These are phyloP conservation scores for Natrix natrix DNA, from an alignment of 2,797 vertebrate species.

Conservation along the genomic window DNA sequence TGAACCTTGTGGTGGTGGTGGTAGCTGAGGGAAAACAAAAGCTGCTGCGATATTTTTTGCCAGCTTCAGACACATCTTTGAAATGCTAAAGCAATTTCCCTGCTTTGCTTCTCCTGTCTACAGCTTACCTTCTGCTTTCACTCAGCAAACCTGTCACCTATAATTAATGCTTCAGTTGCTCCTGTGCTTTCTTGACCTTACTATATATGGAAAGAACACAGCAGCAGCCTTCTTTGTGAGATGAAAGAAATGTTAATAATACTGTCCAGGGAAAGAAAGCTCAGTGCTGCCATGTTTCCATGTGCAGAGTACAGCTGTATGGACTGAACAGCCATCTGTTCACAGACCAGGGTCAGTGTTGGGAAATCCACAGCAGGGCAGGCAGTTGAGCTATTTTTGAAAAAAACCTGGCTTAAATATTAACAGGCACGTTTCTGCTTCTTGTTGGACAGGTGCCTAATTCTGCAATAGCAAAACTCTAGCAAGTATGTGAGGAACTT, in stretches of 20 bases:
- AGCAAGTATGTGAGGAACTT: slow-evolving; percentile 4
- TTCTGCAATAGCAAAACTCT: slow-evolving; percentile 24
- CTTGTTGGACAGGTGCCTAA: slow-evolving; percentile 19
- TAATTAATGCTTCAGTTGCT: slow-evolving; percentile 62
- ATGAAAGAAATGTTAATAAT: slow-evolving; percentile 57
- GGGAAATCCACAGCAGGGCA: slow-evolving; percentile 26
- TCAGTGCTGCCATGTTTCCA: background rate
- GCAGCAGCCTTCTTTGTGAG: slow-evolving; percentile 21
- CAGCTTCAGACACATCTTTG: slow-evolving; percentile 14
- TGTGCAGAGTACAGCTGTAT: background rate
- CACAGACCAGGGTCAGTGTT: slow-evolving; percentile 12
- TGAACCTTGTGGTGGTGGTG: background rate
- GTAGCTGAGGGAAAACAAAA: background rate
- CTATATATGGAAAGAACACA: slow-evolving; percentile 70
- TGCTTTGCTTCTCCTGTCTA: slow-evolving; percentile 23
- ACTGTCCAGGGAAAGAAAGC: slow-evolving; percentile 7
- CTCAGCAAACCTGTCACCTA: slow-evolving; percentile 65
- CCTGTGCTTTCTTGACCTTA: slow-evolving; percentile 57
- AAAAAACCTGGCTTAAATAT: slow-evolving; percentile 21
- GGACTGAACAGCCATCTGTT: background rate
- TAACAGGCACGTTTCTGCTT: background rate
- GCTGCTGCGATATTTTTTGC: background rate
- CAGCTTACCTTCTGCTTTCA: slow-evolving; percentile 50
- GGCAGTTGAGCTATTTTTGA: background rate
- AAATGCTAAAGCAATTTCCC: background rate